Evolutionary conservation across 2,113 vertebrate genomes (phyloP).

Genomic region (Lamprologus lemairii): DNA sequence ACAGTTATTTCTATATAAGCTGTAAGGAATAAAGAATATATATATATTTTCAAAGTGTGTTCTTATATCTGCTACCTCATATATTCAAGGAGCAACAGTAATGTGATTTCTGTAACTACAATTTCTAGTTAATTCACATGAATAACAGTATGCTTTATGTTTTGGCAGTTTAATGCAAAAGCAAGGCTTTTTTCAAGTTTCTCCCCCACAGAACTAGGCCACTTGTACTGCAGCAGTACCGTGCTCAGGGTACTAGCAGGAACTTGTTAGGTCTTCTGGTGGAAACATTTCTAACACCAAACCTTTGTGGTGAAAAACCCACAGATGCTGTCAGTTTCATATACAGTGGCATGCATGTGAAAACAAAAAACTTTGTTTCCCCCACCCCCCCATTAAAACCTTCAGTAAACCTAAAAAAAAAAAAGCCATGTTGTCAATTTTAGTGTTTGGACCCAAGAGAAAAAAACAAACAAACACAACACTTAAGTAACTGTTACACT

Average conservation of each 20-base stretch:
- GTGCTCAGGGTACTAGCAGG: neutral
- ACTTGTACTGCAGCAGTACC: neutral
- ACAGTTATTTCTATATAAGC: neutral
- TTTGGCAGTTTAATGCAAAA: neutral
- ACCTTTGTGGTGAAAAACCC: neutral
- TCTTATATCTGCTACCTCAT: neutral
- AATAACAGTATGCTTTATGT: neutral
- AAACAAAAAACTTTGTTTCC: neutral
- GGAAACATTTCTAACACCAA: neutral
- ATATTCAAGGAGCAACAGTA: neutral
- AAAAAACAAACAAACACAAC: neutral
- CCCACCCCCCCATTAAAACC: neutral
- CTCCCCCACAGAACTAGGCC: neutral
- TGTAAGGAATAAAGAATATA: neutral
- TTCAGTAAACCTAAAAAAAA: neutral
- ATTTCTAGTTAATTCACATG: neutral
- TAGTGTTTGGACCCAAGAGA: neutral
- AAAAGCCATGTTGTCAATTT: neutral
- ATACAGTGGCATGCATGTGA: neutral
- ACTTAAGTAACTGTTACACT: neutral
- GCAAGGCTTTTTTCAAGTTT: neutral
- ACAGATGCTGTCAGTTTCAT: neutral
- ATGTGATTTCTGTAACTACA: neutral
- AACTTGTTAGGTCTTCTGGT: neutral
- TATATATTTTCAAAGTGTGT: neutral